Evolutionary conservation across 2,113 vertebrate genomes (phyloP).

Genomic region (Chaetodon auriga): DNA sequence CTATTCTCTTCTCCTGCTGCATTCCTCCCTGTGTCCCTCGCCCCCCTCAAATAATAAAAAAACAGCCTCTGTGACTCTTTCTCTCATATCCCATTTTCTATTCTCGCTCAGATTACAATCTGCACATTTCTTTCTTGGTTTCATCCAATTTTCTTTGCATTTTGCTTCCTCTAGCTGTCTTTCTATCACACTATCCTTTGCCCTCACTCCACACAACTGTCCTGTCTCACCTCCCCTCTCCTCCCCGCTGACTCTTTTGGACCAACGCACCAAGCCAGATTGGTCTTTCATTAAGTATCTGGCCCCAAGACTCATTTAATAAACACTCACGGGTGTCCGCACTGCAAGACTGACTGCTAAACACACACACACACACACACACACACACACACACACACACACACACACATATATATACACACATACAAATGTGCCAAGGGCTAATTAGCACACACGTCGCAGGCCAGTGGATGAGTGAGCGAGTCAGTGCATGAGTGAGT

Average conservation of each 20-base stretch:
- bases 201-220: slow-evolving; percentile 12
- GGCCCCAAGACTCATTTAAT: slow-evolving; percentile 68
- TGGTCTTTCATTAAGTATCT: slow-evolving; percentile 74
- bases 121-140: slow-evolving; percentile 51
- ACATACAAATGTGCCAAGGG: slow-evolving; percentile 44
- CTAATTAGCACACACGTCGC: slow-evolving; percentile 71
- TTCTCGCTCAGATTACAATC: slow-evolving; percentile 65
- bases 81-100: slow-evolving; percentile 61
- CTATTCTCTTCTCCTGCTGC: slow-evolving; percentile 26
- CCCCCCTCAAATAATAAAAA: slow-evolving; percentile 40
- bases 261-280: slow-evolving; percentile 65
- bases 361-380: slow-evolving; percentile 27
- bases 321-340: slow-evolving; percentile 64
- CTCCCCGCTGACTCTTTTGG: slow-evolving; percentile 32
- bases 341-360: slow-evolving; percentile 55
- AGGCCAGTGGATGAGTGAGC: slow-evolving; percentile 58
- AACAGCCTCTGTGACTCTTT: slow-evolving; percentile 46
- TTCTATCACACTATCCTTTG: neutral
- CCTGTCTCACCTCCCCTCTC: slow-evolving; percentile 11
- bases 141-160: slow-evolving; percentile 56
- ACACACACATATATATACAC: slow-evolving; percentile 6
- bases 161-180: slow-evolving; percentile 17
- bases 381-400: slow-evolving; percentile 29
- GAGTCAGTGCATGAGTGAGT: slow-evolving; percentile 35
- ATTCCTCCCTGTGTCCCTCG: slow-evolving; percentile 27